Evolutionary conservation across 2,113 vertebrate species (phyloP).

Genomic region (Notothenia rossii): DNA sequence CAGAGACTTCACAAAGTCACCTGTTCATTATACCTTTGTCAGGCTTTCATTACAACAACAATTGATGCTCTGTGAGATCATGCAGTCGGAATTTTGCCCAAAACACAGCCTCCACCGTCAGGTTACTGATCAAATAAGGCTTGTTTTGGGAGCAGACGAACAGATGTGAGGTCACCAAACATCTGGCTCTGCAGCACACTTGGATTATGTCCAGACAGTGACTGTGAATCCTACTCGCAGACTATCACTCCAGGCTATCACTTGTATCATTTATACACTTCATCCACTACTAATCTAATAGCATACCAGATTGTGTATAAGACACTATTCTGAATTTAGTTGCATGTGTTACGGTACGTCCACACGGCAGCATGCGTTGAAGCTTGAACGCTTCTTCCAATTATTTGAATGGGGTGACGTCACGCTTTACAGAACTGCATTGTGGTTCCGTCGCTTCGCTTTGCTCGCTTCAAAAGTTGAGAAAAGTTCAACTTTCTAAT

Average conservation of each 20-base stretch:
- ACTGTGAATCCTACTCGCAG: slow-evolving; percentile 12
- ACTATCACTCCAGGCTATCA: background rate
- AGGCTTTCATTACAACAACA: slow-evolving; percentile 13
- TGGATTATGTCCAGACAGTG: slow-evolving; percentile 41
- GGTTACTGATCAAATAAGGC: slow-evolving; percentile 10
- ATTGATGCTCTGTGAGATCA: background rate
- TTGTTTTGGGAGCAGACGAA: slow-evolving; percentile 15
- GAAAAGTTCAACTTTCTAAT: no score
- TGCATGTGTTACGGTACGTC: background rate
- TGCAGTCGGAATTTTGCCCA: background rate
- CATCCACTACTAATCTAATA: background rate
- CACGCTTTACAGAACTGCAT: no score
- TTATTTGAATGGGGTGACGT: no score
- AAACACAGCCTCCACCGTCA: background rate
- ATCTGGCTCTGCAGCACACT: slow-evolving; percentile 58
- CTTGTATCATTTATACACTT: background rate
- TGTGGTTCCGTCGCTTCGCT: no score
- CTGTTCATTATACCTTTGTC: background rate
- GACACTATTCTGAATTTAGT: no score
- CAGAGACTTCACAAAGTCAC: no score
- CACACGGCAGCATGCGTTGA: no score
- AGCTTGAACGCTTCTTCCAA: no score
- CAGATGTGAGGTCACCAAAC: slow-evolving; percentile 52
- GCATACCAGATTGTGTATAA: background rate
- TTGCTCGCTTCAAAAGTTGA: no score